Percentiles rank a stretch among this genome's conserved stretches.
phyloP scores from a whole-genome alignment of 53 echinoderm and acorn worm species.

The Actinopyga echinites region DNA sequence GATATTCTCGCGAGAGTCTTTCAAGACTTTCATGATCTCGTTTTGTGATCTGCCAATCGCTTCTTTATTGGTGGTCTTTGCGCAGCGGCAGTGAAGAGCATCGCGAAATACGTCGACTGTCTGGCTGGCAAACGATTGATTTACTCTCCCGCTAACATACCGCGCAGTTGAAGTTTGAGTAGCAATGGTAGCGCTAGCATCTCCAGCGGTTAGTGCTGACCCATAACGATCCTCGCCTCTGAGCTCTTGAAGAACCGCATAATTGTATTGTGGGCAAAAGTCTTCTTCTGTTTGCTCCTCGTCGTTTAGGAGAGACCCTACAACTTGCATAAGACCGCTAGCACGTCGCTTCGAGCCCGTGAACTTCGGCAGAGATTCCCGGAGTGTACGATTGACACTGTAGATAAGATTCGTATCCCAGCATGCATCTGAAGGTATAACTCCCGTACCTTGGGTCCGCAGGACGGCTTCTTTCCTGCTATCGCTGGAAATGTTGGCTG shows the following conservation, averaged over 20 bases:
- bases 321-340: constrained; percentile 6
- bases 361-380: constrained; percentile 24
- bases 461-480: not conserved
- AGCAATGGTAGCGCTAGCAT: not conserved
- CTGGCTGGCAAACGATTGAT: no score
- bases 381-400: constrained; percentile 1
- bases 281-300: not conserved
- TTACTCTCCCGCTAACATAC: no score
- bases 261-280: not conserved
- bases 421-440: not conserved
- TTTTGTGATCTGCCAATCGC: not conserved
- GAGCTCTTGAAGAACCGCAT: not conserved
- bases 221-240: not conserved
- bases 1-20: constrained; percentile 22
- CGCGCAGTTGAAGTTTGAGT: not conserved
- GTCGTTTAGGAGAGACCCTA: not conserved
- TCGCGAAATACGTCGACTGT: not conserved
- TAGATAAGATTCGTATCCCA: constrained; percentile 28
- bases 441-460: not conserved
- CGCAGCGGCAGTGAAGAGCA: not conserved
- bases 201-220: not conserved
- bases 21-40: constrained; percentile 24
- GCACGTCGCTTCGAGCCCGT: not conserved
- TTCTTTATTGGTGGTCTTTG: not conserved
- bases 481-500: not conserved